Evolutionary conservation across 2,797 vertebrate species (phyloP).

Genomic region (Gymnodraco acuticeps): DNA sequence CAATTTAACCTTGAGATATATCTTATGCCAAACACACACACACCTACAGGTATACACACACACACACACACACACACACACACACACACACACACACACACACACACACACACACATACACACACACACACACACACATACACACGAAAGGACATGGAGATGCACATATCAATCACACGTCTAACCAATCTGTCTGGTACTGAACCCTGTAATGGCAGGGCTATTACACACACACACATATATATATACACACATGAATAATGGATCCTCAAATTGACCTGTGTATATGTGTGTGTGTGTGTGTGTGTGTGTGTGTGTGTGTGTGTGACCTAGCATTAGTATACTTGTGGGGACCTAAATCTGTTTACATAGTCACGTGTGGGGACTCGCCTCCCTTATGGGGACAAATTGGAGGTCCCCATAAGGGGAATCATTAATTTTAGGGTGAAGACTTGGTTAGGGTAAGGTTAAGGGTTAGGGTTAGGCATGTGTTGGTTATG

Average conservation of each 20-base stretch:
- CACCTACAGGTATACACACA: background rate
- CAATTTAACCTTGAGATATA: constrained; percentile 67
- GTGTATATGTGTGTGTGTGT: background rate
- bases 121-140: background rate
- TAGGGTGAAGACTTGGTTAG: no score
- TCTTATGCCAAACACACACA: constrained; percentile 20
- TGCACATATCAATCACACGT: constrained; percentile 57
- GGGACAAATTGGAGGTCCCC: no score
- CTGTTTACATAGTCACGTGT: no score
- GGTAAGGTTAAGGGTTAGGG: no score
- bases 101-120: background rate
- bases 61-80: no score
- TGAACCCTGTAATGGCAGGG: constrained; percentile 56
- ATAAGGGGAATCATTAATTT: no score
- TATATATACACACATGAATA: constrained; percentile 49
- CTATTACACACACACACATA: constrained; percentile 48
- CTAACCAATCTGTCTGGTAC: constrained; percentile 32
- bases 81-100: background rate
- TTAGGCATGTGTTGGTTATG: no score
- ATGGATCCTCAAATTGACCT: constrained; percentile 51
- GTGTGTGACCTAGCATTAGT: no score
- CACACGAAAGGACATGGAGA: constrained; percentile 16
- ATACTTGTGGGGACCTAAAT: no score
- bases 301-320: background rate
- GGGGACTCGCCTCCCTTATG: no score